These are phyloP conservation scores for Leptothorax acervorum DNA, from an alignment of 2,888 invertebrate species.

Conservation along the genomic window DNA sequence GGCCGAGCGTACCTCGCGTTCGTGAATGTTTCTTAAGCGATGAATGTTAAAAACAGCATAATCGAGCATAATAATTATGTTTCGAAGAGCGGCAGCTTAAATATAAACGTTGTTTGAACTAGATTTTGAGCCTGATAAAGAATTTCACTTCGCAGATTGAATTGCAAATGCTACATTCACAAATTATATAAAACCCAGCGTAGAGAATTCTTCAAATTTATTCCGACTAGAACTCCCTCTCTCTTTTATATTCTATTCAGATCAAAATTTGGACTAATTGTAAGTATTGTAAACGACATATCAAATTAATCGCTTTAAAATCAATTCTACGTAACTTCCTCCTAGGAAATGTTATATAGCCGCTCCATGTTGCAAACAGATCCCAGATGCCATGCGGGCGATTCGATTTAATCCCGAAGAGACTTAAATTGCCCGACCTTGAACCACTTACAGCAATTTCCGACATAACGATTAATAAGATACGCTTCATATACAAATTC, in stretches of 20 bases:
- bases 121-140: constrained; percentile 5
- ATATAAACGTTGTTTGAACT: constrained; percentile 33
- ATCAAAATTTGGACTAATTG: background rate
- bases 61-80: constrained; percentile 71
- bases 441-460: constrained; percentile 60
- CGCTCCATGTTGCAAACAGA: background rate
- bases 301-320: constrained; percentile 30
- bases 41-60: constrained; percentile 70
- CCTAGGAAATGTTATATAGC: constrained; percentile 10
- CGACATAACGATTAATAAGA: constrained; percentile 49
- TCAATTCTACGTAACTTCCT: constrained; percentile 17
- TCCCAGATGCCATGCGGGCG: constrained; percentile 9
- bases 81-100: constrained; percentile 47
- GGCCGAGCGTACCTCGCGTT: constrained; percentile 65
- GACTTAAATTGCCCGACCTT: constrained; percentile 64
- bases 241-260: background rate
- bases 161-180: constrained; percentile 19
- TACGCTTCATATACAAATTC: constrained; percentile 52
- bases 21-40: constrained; percentile 70
- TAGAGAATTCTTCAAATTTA: background rate
- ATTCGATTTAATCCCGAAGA: constrained; percentile 43
- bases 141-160: background rate
- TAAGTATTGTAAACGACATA: background rate
- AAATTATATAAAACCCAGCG: background rate
- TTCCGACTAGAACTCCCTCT: background rate